A percentile compares a stretch with the other conserved stretches of the same genome.
These are phyloP conservation scores for Drosophila anomalata DNA, from an alignment of 2,888 invertebrate species.

Conservation along the genomic window DNA sequence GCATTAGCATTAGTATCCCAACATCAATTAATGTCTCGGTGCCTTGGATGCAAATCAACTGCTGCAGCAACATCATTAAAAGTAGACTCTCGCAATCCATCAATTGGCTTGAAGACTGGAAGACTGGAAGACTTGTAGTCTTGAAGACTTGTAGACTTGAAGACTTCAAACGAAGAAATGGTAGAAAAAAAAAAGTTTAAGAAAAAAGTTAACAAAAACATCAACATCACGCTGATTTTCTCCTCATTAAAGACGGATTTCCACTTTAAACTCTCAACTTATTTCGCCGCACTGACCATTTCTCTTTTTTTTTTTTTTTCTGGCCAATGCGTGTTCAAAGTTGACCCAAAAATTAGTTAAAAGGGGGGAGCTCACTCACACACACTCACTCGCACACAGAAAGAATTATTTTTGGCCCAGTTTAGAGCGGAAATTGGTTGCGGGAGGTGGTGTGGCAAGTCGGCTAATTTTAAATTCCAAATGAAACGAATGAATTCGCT, in stretches of 20 bases:
- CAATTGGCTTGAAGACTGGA: slow-evolving; percentile 10
- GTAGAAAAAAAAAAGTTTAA: slow-evolving; percentile 5
- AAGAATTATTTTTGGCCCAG: slow-evolving; percentile 28
- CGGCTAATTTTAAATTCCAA: slow-evolving; percentile 35
- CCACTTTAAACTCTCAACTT: slow-evolving; percentile 48
- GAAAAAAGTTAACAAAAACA: slow-evolving; percentile 7
- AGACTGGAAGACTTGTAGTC: too few relatives aligned
- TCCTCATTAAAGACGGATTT: slow-evolving; percentile 52
- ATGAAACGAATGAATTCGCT: slow-evolving; percentile 37
- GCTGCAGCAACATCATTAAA: slow-evolving; percentile 19
- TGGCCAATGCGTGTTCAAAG: slow-evolving; percentile 25
- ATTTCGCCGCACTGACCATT: slow-evolving; percentile 20
- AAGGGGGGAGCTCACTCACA: neutral
- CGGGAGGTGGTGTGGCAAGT: slow-evolving; percentile 1
- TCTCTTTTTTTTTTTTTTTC: slow-evolving; percentile 10
- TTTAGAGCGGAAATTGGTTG: slow-evolving; percentile 40
- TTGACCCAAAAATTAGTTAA: slow-evolving; percentile 43
- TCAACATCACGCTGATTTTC: slow-evolving; percentile 35
- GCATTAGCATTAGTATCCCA: slow-evolving; percentile 34
- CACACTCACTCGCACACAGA: too few relatives aligned
- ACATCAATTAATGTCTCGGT: slow-evolving; percentile 42
- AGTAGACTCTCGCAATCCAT: slow-evolving; percentile 33
- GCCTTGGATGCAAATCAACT: slow-evolving; percentile 45
- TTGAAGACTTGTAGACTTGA: too few relatives aligned
- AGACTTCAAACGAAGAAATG: neutral